A percentile compares a stretch with the other conserved stretches of the same genome.
Conservation (phyloP, 2,888 invertebrate species). For the Meiosimyza platycephala region DNA sequence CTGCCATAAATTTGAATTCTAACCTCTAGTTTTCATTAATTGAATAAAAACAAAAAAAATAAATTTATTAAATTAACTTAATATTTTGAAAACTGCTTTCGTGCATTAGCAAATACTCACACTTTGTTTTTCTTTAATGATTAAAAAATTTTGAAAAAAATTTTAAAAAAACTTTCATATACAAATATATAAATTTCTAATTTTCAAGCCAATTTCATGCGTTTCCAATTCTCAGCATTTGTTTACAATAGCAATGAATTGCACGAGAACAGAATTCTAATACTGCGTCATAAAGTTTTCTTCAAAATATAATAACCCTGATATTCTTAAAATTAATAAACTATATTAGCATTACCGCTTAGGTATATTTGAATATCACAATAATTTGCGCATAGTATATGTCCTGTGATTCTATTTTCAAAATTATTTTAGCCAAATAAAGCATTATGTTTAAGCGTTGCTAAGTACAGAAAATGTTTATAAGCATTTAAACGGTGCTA, state of each 20-base stretch:
- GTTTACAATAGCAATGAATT: conserved; percentile 1
- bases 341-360: too few relatives aligned
- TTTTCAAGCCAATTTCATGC: conserved; percentile 10
- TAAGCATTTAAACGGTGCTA: too few relatives aligned
- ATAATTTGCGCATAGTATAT: too few relatives aligned
- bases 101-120: conserved; percentile 38
- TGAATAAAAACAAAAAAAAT: conserved; percentile 8
- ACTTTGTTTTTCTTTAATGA: conserved; percentile 8
- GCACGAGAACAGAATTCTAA: conserved; percentile 32
- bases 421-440: too few relatives aligned
- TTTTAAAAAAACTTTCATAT: background rate
- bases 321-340: too few relatives aligned
- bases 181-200: conserved; percentile 7
- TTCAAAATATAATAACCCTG: too few relatives aligned
- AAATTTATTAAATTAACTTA: conserved; percentile 19
- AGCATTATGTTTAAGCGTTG: too few relatives aligned
- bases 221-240: background rate
- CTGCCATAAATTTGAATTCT: conserved; percentile 13
- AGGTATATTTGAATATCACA: too few relatives aligned
- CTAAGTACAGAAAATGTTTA: too few relatives aligned
- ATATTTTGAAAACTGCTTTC: conserved; percentile 44
- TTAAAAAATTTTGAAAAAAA: background rate
- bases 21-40: background rate
- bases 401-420: too few relatives aligned
- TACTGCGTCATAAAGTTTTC: background rate